Evolutionary conservation across 1,140 invertebrate genomes (phyloP), one percentile per base, ranked within the genome.

Genomic region (Drosophila persimilis): DNA sequence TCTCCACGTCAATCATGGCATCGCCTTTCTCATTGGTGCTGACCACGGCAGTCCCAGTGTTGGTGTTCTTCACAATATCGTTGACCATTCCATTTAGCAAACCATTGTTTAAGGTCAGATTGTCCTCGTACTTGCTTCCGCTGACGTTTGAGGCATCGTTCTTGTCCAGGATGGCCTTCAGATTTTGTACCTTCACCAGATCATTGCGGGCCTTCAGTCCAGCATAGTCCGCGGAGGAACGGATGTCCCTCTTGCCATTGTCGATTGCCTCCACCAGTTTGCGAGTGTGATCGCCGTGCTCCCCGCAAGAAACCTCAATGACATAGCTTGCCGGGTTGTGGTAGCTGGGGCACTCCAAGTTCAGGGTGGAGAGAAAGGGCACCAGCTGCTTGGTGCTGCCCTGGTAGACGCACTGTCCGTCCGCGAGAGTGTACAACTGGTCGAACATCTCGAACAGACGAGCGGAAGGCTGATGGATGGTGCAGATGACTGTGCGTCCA

Each of bases 371-470:
- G 15, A 99, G 93, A 92, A 98, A 99, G 41, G 98, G 97, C 43
- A 99, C 95, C 51, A 99, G 92, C 73, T 96, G 94, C 56, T 93
- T 94, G 0, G 96, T 96, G 56, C 95, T 95, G 41, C 98, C 98
- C 89, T 98, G 95, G 89, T 99, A 99, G 3, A 99, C 96, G 90
- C 97, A 99, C 86, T 98, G 96, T 0, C 98, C 98, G 78, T 98
- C 97, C 13, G 97, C 96, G 35, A 99, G 91, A 3, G 98, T 97
- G 90, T 99, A 99, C 43, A 99, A 92, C 92, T 98, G 95, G 91
- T 99, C 98, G 91, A 99, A 99, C 96, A 98, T 98, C 91, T 99
- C 97, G 88, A 99, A 99, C 26, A 99, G 92, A 77, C 97, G 95
- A 9, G 98, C 98, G 43, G 97, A 98, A 0, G 98, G 98, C 89